Evolutionary conservation across 2,797 vertebrate species (phyloP).

Genomic region (Scolopax bukidnonensis): DNA sequence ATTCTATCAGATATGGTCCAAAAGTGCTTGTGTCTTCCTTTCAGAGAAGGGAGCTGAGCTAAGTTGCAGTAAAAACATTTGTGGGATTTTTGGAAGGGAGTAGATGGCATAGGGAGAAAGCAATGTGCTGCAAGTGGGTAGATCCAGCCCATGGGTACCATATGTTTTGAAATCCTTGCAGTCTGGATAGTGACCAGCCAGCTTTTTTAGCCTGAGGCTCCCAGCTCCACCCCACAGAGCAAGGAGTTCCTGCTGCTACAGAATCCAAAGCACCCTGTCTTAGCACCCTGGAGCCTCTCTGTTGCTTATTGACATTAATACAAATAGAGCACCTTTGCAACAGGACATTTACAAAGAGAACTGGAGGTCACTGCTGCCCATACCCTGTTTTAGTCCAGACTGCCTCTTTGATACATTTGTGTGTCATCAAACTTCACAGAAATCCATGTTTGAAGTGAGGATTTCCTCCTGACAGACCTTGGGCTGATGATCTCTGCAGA

Average conservation of each 20-base stretch:
- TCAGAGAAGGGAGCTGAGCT: not conserved
- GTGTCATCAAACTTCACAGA: not conserved
- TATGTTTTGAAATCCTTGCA: constrained; percentile 25
- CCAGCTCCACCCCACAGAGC: not conserved
- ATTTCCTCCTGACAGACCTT: not conserved
- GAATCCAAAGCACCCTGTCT: not conserved
- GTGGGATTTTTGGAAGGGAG: constrained; percentile 11
- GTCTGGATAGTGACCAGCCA: not conserved
- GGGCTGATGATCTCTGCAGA: not conserved
- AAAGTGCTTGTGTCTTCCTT: not conserved
- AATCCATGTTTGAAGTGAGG: not conserved
- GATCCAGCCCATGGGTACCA: not conserved
- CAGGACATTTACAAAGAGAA: not conserved
- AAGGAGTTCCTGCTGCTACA: not conserved
- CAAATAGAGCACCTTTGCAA: not conserved
- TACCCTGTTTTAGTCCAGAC: not conserved
- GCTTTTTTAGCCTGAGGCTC: not conserved
- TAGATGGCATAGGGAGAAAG: not conserved
- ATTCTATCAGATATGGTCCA: not conserved
- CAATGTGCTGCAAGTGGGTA: constrained; percentile 28
- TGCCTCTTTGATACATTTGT: not conserved
- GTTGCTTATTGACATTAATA: not conserved
- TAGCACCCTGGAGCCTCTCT: not conserved
- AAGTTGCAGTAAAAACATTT: not conserved
- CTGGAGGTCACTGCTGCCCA: not conserved